A percentile compares a stretch with the other conserved stretches of the same genome.
Conservation (phyloP, 2,797 vertebrate species). For the Melopsittacus undulatus region DNA sequence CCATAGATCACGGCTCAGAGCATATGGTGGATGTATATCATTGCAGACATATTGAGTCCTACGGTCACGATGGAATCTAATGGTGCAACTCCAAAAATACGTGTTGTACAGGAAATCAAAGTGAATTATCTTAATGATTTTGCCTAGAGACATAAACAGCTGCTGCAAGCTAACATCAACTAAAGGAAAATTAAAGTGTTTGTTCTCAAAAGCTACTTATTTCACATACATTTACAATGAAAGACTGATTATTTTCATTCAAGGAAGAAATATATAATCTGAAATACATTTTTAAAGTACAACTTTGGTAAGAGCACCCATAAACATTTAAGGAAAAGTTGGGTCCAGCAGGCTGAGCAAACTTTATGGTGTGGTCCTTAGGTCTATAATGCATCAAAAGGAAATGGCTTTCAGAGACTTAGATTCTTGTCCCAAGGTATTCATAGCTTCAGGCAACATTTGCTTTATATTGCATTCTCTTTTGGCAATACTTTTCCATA, state of each 20-base stretch:
- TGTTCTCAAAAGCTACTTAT: constrained; percentile 12
- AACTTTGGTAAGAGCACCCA: not conserved
- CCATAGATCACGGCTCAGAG: not conserved
- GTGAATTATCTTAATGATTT: constrained; percentile 10
- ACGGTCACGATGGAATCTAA: not conserved
- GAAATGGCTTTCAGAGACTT: not conserved
- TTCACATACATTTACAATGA: constrained; percentile 18
- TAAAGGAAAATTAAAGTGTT: constrained; percentile 26
- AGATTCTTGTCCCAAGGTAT: not conserved
- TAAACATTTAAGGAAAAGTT: not conserved
- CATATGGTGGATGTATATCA: not conserved
- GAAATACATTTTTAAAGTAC: not conserved
- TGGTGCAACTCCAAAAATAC: not conserved
- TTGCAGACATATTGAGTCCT: not conserved
- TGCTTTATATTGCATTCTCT: not conserved
- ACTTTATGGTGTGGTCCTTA: not conserved
- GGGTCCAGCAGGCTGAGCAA: not conserved
- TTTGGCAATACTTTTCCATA: not conserved
- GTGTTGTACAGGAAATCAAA: not conserved
- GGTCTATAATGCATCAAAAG: not conserved
- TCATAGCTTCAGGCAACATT: not conserved
- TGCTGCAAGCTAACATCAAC: not conserved
- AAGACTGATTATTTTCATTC: constrained; percentile 19
- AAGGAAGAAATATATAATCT: not conserved
- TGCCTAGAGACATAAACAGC: not conserved